Evolutionary conservation across 2,797 vertebrate genomes (phyloP).

Genomic region (Crax fasciolata): DNA sequence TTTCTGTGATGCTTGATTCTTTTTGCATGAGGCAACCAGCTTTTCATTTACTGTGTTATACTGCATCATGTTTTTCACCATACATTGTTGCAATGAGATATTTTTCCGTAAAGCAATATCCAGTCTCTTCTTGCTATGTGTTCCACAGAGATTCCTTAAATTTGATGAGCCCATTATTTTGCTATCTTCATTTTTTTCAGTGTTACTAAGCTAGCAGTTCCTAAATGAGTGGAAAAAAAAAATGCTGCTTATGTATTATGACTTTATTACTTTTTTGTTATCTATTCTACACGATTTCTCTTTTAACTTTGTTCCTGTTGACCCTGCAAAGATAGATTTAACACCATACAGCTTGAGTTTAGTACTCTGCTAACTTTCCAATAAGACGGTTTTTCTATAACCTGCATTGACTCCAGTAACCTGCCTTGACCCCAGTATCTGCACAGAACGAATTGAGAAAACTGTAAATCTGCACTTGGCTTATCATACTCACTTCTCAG

Average conservation of each 20-base stretch:
- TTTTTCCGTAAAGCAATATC: not conserved
- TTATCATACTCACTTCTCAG: not conserved
- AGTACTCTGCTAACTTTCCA: not conserved
- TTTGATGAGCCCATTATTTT: not conserved
- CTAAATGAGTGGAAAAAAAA: not conserved
- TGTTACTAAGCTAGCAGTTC: not conserved
- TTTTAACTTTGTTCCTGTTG: not conserved
- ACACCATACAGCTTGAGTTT: not conserved
- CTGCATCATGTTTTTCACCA: not conserved
- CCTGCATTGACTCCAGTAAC: not conserved
- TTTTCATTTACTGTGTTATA: not conserved
- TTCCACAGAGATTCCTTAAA: constrained; percentile 5
- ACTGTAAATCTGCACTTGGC: not conserved
- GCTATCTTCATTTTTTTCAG: constrained; percentile 1
- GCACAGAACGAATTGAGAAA: not conserved
- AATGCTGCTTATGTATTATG: not conserved
- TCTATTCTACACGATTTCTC: not conserved
- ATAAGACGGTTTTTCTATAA: not conserved
- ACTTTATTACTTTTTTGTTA: not conserved
- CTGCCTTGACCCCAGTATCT: not conserved
- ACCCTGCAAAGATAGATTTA: not conserved
- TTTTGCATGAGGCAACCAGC: not conserved
- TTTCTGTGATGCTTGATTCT: not conserved
- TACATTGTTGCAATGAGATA: not conserved
- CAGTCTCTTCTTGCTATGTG: not conserved